These are phyloP conservation scores for Tipula helvola DNA, from an alignment of 2,888 invertebrate species.

Conservation along the genomic window DNA sequence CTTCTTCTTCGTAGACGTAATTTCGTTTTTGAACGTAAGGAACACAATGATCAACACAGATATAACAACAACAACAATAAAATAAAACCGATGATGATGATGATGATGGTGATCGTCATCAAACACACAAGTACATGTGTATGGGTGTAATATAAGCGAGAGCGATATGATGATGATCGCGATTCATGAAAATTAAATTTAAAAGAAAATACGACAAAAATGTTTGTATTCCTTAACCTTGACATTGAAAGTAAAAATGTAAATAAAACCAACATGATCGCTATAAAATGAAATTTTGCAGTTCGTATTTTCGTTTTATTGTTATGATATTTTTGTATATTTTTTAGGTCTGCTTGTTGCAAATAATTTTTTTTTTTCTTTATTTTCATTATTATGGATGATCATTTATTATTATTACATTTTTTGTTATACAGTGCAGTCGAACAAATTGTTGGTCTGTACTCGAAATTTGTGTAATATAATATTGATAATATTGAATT, in stretches of 20 bases:
- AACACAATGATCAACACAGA: background rate
- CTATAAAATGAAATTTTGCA: background rate
- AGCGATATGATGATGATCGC: background rate
- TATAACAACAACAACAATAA: background rate
- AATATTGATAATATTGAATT: no score
- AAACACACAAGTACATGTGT: background rate
- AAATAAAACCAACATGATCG: constrained; percentile 4
- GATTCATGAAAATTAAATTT: background rate
- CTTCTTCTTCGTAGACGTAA: background rate
- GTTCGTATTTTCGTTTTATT: background rate
- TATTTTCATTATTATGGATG: background rate
- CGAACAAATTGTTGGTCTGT: background rate
- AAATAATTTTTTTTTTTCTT: background rate
- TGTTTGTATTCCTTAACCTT: background rate
- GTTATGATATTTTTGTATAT: background rate
- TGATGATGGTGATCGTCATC: background rate
- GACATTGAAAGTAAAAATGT: constrained; percentile 4
- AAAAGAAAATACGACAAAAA: constrained; percentile 4
- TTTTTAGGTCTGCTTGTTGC: background rate
- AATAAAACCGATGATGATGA: background rate
- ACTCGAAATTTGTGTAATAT: no score
- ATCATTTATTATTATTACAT: background rate
- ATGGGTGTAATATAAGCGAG: background rate
- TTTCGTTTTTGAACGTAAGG: background rate
- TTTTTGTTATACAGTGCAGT: background rate